Evolutionary conservation across 2,797 vertebrate genomes (phyloP), one percentile per base, ranked within the genome.

Genomic region (Rhynchotus rufescens): DNA sequence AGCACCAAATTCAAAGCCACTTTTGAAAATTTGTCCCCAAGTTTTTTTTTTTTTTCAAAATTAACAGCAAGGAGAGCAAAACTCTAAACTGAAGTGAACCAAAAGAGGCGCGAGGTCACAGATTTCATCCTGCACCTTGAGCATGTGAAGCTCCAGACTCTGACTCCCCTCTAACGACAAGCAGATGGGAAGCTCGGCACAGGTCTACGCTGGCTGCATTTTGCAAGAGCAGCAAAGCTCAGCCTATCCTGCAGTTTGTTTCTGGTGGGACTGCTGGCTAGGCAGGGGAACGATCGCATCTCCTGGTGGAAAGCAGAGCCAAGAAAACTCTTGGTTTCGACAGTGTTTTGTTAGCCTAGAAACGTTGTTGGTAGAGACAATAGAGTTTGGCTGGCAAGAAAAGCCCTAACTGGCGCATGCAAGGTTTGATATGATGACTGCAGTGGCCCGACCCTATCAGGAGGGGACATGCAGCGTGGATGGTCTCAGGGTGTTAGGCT

Each of bases 101-200:
- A 30, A 88, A 73, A 91, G 64, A 64, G 32, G 23, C 85, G 87
- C 82, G n/a, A 76, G 87, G 85, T 94, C 89, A 86, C 6, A 45
- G 77, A 95, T 90, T 90, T 89, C 21, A 52, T 84, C 87, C 56
- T 84, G 26, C 20, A 38, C 52, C 85, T 81, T 73, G 56, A 76
- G 32, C 65, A 4, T 6, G 2, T 76, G 74, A 87, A 90, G 73
- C 89, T 89, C 32, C 80, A 81, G 77, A 14, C 60, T 20, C 30
- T 56, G 54, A 56, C 30, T 56, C 28, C 17, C 17, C 54, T n/a
- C 54, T 95, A 94, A 96, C 26, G 40, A 84, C 67, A 81, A 95
- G 67, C 95, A 96, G 91, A 95, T 95, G 93, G 87, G 28, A 81
- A 71, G 44, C 90, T 61, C 79, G 91, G 91, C 92, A 81, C 60